phyloP scores from a whole-genome alignment of 2,888 invertebrate species.

The Aspidiotus destructor region DNA sequence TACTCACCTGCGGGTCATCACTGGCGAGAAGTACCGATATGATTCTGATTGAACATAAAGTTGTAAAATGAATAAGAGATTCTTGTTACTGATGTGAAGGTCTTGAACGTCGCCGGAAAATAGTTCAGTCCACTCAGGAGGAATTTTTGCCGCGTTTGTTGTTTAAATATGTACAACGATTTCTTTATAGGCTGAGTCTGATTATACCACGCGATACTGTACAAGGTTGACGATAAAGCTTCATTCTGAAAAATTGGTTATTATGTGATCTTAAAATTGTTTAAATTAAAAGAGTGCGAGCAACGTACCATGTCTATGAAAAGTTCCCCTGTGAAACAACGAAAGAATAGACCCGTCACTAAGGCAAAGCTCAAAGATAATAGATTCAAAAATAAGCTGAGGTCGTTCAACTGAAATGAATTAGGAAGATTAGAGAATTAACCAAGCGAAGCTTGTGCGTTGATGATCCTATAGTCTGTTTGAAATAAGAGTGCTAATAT shows the following conservation, averaged over 20 bases:
- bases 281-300: neutral
- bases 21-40: no score
- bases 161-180: conserved; percentile 1
- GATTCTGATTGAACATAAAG: neutral
- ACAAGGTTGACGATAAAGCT: neutral
- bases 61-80: conserved; percentile 14
- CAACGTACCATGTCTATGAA: conserved; percentile 6
- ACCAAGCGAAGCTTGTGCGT: no score
- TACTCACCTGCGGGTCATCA: no score
- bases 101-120: neutral
- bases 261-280: neutral
- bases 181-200: neutral
- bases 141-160: neutral
- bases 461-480: neutral
- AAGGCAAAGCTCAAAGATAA: neutral
- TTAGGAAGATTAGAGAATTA: neutral
- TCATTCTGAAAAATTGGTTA: conserved; percentile 9
- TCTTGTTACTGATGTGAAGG: neutral
- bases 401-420: conserved; percentile 7
- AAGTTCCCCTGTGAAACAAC: conserved; percentile 11
- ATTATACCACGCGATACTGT: neutral
- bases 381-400: conserved; percentile 1
- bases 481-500: no score
- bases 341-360: conserved; percentile 4
- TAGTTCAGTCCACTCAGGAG: neutral